Base-by-base conservation (phyloP, 2,888 invertebrate genomes). In the Baronia brevicornis region DNA sequence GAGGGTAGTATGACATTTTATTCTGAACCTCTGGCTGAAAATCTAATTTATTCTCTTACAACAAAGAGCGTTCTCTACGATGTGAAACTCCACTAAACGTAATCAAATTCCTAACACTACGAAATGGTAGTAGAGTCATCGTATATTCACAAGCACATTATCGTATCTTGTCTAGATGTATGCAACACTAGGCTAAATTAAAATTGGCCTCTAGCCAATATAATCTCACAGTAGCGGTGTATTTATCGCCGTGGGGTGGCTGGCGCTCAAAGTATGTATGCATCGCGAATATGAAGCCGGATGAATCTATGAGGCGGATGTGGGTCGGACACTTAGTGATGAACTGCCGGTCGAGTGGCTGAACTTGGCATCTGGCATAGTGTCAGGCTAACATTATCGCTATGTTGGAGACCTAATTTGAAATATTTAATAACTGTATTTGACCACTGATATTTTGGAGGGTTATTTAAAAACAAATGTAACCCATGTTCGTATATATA, bases 161-260 rank as follows among this genome's bases (percentile, higher is more conserved):
- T 51, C 57, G 47, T 70, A 64, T 60, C 58, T 71, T 52, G 43
- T 44, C 37, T 38, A 48, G 55, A 65, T 60, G 51, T 61, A 61
- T 59, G 62, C 55, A 62, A 66, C 60, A 67, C 66, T 51, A 57
- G 52, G 46, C 54, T 53, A 65, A 68, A 73, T 77, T 73, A 71
- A 74, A 75, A 75, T 74, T 78, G 78, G 78, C 77, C 44, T 48
- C 32, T 39, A 38, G 66, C 78, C 78, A 78, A 67, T 67, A 61
- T 67, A 73, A 78, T 79, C 69, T 69, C 63, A 59, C 58, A 60
- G 60, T 61, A 49, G 43, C 48, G 39, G 33, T 27, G 46, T 59
- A 63, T 72, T 72, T 71, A 72, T 72, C 60, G 58, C 58, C 43
- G n/a, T 35, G 4, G 30, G 33, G 33, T 44, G 39, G 19, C 22